Base-by-base conservation (phyloP, 2,797 vertebrate species). In the Gobio occitaniae region DNA sequence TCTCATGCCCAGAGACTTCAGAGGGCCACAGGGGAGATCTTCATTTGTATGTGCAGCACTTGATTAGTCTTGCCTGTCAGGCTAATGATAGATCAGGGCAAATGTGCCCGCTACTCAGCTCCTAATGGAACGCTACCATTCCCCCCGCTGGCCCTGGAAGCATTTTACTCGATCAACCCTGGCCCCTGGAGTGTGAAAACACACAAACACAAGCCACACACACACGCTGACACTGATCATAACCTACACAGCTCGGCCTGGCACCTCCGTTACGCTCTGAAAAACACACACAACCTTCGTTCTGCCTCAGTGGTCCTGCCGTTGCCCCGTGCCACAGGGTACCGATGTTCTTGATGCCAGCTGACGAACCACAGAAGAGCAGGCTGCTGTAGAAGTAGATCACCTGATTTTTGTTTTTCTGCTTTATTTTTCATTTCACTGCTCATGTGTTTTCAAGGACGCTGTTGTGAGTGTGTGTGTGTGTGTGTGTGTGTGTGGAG, bases 361-460 rank as follows among this genome's bases (percentile, higher is more conserved):
- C 84, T 75, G 68, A 81, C 47, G 48, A 50, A 74, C 66, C 82
- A 78, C 78, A 21, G 72, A 66, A 41, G 84, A 66, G 59, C 38
- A 80, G 75, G 63, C 66, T 54, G 69, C 59, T 69, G 52, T 61
- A 65, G 70, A 81, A 88, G 17, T 74, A 78, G 82, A 86, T 86
- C 87, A 88, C 84, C 85, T 84, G 87, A 50, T 59, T 82, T 78
- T 77, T 84, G 74, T 81, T 84, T 88, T 77, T 69, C 78, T n/a
- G 56, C 87, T 76, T 84, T 86, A 56, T 81, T 81, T 84, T 87
- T 84, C 36, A 80, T 84, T 84, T 59, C 70, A 80, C 80, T 69
- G 74, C 44, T 38, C 63, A 63, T 79, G 50, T 83, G 74, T 87
- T 84, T 70, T 88, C 79, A 80, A 80, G 68, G 75, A 78, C 82